These are phyloP conservation scores for Parnassius apollo DNA, from an alignment of 2,888 invertebrate species.

Conservation along the genomic window DNA sequence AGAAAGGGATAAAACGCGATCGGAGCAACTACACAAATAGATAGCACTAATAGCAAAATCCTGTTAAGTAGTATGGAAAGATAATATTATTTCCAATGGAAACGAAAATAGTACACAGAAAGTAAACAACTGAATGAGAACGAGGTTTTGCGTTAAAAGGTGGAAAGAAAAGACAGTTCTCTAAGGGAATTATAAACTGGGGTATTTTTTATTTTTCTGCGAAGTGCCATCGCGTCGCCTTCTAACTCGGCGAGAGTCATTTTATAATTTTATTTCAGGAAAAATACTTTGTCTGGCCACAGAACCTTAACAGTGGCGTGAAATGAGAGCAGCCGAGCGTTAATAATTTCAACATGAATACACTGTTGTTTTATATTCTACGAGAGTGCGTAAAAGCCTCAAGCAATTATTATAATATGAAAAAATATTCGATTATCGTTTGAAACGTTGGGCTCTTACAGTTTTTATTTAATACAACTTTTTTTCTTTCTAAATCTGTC, in stretches of 20 bases:
- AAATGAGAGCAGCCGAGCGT: slow-evolving; percentile 21
- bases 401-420: slow-evolving; percentile 15
- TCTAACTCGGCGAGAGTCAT: slow-evolving; percentile 11
- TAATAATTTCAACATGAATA: slow-evolving; percentile 22
- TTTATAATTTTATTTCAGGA: slow-evolving; percentile 7
- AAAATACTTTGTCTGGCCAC: slow-evolving; percentile 12
- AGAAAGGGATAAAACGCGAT: slow-evolving; percentile 17
- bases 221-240: slow-evolving; percentile 9
- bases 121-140: slow-evolving; percentile 14
- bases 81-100: slow-evolving; percentile 24
- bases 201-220: slow-evolving; percentile 6
- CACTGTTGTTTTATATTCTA: slow-evolving; percentile 10
- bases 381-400: slow-evolving; percentile 21
- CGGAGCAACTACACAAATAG: slow-evolving; percentile 10
- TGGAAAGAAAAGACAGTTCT: slow-evolving; percentile 21
- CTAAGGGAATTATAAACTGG: slow-evolving; percentile 23
- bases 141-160: slow-evolving; percentile 9
- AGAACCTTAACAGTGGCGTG: slow-evolving; percentile 17
- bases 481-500: too few species aligned
- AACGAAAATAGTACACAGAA: slow-evolving; percentile 17
- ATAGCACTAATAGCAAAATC: slow-evolving; percentile 26
- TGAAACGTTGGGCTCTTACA: too few species aligned
- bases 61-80: slow-evolving; percentile 23
- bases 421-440: slow-evolving; percentile 6
- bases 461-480: too few species aligned